These are phyloP conservation scores for Trogon surrucura DNA, from an alignment of 2,113 vertebrate genomes.

Conservation along the genomic window DNA sequence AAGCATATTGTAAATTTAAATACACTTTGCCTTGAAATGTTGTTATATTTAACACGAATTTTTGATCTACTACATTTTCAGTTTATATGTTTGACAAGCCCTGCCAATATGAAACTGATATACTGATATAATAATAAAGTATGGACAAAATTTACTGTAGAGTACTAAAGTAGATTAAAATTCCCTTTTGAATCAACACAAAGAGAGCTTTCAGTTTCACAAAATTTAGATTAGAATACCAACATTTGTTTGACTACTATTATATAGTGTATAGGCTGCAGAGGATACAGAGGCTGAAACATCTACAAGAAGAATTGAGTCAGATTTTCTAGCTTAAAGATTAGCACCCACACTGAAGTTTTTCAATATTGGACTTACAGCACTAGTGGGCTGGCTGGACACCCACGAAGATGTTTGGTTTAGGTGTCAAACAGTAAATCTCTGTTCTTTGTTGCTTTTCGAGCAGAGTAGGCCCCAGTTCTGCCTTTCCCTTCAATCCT, in stretches of 20 bases:
- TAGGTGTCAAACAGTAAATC: neutral
- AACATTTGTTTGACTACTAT: neutral
- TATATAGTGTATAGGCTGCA: neutral
- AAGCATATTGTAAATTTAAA: constrained; percentile 32
- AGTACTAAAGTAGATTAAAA: constrained; percentile 11
- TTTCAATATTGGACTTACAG: neutral
- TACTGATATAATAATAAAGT: neutral
- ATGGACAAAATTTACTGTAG: constrained; percentile 5
- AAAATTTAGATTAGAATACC: neutral
- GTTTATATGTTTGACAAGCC: neutral
- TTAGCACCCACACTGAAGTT: neutral
- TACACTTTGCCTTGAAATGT: constrained; percentile 33
- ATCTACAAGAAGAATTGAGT: neutral
- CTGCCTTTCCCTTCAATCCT: neutral
- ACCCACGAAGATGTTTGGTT: neutral
- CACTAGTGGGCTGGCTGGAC: neutral
- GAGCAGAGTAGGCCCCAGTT: neutral
- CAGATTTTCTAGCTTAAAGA: neutral
- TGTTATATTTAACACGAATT: constrained; percentile 27
- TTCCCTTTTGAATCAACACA: constrained; percentile 16
- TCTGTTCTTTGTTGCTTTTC: neutral
- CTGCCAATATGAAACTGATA: neutral
- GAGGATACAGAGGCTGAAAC: neutral
- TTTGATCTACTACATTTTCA: constrained; percentile 13
- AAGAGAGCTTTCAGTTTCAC: neutral